A percentile compares a stretch with the other conserved stretches of the same genome.
Evolutionary conservation across 2,113 vertebrate species (phyloP).

Genomic region (Ictalurus furcatus): DNA sequence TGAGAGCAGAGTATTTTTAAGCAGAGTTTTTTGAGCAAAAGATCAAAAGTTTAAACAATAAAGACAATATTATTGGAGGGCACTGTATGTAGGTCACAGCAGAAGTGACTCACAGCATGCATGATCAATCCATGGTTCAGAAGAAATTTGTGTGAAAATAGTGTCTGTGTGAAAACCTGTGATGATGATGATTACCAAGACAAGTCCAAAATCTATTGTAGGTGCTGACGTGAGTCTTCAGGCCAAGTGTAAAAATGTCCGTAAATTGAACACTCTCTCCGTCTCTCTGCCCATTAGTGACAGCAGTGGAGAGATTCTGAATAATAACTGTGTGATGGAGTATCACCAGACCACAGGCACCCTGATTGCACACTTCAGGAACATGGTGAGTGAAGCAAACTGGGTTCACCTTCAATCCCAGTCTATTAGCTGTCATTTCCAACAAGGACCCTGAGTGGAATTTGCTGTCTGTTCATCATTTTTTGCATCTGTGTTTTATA

Average conservation of each 20-base stretch:
- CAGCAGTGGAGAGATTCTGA: constrained; percentile 93
- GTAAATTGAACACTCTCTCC: background rate
- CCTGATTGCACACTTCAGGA: constrained; percentile 93
- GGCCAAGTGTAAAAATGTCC: background rate
- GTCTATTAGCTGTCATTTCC: background rate
- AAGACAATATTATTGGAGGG: too few relatives aligned
- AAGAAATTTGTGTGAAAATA: background rate
- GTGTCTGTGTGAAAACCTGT: background rate
- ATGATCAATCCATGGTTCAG: background rate
- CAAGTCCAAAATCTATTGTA: background rate
- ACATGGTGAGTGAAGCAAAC: constrained; percentile 81
- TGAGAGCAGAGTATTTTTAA: too few relatives aligned
- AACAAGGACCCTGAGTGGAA: background rate
- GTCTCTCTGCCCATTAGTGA: constrained; percentile 72
- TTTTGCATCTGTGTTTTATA: background rate
- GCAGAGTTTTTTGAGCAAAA: too few relatives aligned
- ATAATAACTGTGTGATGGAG: constrained; percentile 98
- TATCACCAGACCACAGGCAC: constrained; percentile 95
- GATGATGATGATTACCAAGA: background rate
- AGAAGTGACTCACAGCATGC: background rate
- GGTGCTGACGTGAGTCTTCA: background rate
- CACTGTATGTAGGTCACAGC: too few relatives aligned
- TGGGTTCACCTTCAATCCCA: background rate
- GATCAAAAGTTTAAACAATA: too few relatives aligned
- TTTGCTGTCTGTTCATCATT: background rate